These are phyloP conservation scores for Enteromius trimaculatus DNA, from an alignment of 2,797 vertebrate genomes.

Conservation along the genomic window DNA sequence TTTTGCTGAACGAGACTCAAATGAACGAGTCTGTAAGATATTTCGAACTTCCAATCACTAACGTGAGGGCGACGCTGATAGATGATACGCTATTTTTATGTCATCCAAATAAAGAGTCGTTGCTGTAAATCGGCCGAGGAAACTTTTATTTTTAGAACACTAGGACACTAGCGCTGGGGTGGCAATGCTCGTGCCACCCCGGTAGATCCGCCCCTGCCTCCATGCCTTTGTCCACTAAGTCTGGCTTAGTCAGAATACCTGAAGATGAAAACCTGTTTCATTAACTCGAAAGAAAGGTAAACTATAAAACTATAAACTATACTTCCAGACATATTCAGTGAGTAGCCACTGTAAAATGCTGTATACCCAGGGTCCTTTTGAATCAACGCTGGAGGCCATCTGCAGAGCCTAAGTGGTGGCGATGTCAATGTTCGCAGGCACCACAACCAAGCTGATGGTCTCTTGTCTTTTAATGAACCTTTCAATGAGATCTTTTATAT, in stretches of 20 bases:
- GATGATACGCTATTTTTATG: no score
- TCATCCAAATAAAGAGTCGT: no score
- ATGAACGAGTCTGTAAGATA: no score
- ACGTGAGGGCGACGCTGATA: no score
- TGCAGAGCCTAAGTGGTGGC: slow-evolving; percentile 84
- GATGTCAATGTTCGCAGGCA: slow-evolving; percentile 85
- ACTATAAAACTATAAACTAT: neutral
- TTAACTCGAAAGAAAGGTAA: no score
- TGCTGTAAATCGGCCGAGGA: no score
- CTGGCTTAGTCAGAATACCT: slow-evolving; percentile 84
- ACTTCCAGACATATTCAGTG: neutral
- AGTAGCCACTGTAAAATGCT: neutral
- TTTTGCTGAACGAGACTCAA: no score
- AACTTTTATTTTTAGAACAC: no score
- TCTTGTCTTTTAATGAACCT: slow-evolving; percentile 75
- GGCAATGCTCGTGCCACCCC: no score
- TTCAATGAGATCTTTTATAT: slow-evolving; percentile 78
- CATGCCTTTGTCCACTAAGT: slow-evolving; percentile 79
- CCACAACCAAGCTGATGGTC: slow-evolving; percentile 82
- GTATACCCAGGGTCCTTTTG: slow-evolving; percentile 79
- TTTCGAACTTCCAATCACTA: no score
- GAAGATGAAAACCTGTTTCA: neutral
- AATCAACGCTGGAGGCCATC: slow-evolving; percentile 83
- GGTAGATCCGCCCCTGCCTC: slow-evolving; percentile 56
- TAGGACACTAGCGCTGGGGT: no score